A percentile compares a stretch with the other conserved stretches of the same genome.
Evolutionary conservation across 2,888 invertebrate genomes (phyloP).

Genomic region (Macrophya alboannulata): DNA sequence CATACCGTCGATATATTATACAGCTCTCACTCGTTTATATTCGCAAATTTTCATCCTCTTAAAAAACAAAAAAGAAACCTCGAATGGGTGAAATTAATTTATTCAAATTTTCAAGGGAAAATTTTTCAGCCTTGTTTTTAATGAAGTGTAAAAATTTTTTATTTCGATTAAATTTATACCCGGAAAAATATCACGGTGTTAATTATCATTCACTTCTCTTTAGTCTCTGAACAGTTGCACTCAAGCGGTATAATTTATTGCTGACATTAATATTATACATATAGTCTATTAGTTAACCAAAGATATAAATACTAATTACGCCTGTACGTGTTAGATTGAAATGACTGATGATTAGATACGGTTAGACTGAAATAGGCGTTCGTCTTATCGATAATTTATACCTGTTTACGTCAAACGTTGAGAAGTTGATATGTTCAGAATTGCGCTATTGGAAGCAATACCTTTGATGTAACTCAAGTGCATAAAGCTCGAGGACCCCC

Average conservation of each 20-base stretch:
- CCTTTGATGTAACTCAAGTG: background rate
- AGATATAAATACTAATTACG: background rate
- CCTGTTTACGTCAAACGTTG: background rate
- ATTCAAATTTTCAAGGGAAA: background rate
- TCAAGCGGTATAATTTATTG: background rate
- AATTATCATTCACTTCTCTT: background rate
- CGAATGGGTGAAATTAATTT: background rate
- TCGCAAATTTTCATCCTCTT: constrained; percentile 57
- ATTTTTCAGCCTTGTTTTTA: background rate
- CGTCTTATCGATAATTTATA: background rate
- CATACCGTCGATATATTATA: constrained; percentile 70
- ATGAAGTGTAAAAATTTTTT: no score
- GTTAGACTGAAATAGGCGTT: background rate
- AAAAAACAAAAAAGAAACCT: background rate
- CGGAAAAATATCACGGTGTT: background rate
- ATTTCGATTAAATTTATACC: background rate
- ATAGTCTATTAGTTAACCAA: background rate
- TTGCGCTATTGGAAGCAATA: background rate
- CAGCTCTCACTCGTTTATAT: constrained; percentile 66
- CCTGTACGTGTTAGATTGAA: background rate
- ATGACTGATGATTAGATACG: background rate
- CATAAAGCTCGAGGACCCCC: constrained; percentile 36
- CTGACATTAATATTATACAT: background rate
- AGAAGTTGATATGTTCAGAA: background rate
- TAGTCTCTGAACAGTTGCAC: background rate